Base-by-base conservation (phyloP, 2,113 vertebrate genomes). In the Enhydra lutris region DNA sequence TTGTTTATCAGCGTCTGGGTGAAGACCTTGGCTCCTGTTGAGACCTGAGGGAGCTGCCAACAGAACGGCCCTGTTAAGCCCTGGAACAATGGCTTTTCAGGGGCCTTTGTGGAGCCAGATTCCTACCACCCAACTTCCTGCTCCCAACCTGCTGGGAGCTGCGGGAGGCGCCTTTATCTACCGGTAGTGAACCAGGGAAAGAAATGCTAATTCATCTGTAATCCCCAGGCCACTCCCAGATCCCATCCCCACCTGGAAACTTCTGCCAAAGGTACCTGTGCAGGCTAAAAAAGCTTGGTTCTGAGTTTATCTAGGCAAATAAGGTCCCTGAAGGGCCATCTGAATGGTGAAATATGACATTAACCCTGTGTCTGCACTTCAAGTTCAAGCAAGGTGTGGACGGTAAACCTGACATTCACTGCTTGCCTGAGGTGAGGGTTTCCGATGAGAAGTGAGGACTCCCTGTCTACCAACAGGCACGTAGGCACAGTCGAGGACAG, bases 111-210 rank as follows among this genome's bases (percentile, higher is more conserved):
- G 89, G 84, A 94, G 96, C 92, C 95, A 90, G 97, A 98, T 97
- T 97, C 96, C 96, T 97, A 97, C 97, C 80, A 97, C 95, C 96
- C 90, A 39, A 97, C 97, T 98, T 97, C 97, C 98, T 97, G 97
- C 95, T 96, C 83, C 83, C 36, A 31, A 93, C 97, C 96, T 97
- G 97, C 98, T 96, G 95, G 69, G 96, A 96, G 96, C 96, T 11
- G 24, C 36, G 0, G 97, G 96, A 97, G 96, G 94, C 0, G 24
- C 65, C 90, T 98, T 97, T 95, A 96, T 97, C 76, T 80, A 21
- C 95, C 9, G 42, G 87, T 95, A 73, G 83, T 80, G 59, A 96
- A 89, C 95, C 89, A 84, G 83, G 74, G 24, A 71, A 50, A 89
- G 92, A 95, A 95, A 91, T 86, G 94, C 63, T 93, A 73, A 89